phyloP scores from a whole-genome alignment of 2,888 invertebrate genomes.

The Apodemia mormo region DNA sequence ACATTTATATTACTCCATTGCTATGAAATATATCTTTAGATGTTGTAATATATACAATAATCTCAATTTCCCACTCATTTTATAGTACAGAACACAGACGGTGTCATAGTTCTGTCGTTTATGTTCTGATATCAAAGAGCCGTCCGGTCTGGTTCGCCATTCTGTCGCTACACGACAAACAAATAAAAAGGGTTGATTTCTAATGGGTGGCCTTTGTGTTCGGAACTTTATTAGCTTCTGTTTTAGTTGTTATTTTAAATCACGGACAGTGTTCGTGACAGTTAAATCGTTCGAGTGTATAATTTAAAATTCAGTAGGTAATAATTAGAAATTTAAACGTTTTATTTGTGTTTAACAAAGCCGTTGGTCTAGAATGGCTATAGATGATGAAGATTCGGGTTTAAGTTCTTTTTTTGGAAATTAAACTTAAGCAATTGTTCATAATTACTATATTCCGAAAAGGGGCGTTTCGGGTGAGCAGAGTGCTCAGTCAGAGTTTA shows the following conservation, averaged over 20 bases:
- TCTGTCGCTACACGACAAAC: background rate
- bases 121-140: slow-evolving; percentile 49
- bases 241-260: slow-evolving; percentile 12
- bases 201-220: slow-evolving; percentile 25
- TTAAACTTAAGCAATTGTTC: no score
- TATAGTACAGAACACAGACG: background rate
- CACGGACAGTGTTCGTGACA: background rate
- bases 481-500: no score
- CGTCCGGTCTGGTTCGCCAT: slow-evolving; percentile 6
- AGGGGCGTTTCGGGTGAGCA: no score
- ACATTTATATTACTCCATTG: no score
- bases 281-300: slow-evolving; percentile 7
- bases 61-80: background rate
- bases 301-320: no score
- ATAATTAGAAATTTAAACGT: background rate
- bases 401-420: no score
- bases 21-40: background rate
- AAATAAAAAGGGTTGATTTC: slow-evolving; percentile 14
- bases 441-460: no score
- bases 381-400: no score
- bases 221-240: slow-evolving; percentile 22
- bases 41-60: background rate
- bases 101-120: slow-evolving; percentile 46
- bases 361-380: no score
- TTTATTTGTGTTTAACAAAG: no score